Evolutionary conservation across 2,888 invertebrate genomes (phyloP), one percentile per base, ranked within the genome.

Genomic region (Exocentrus adspersus): DNA sequence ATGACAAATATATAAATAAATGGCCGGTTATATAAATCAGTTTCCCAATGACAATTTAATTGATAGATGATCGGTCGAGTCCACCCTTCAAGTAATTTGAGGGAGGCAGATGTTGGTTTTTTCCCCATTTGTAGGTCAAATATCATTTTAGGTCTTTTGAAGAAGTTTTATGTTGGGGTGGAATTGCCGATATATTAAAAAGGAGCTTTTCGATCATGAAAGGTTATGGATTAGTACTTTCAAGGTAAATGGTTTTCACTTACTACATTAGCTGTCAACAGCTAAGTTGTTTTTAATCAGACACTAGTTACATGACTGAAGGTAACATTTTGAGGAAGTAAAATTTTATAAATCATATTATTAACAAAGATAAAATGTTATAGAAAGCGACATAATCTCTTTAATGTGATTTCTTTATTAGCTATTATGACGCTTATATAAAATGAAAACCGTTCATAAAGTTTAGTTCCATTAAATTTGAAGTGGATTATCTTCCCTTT

Each of bases 21-120:
- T 30, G 30, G 2, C 30, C 5, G 12, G n/a, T 4, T 5, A 32
- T 17, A 61, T 61, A 61, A 61, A 61, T 54, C 54, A 45, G 37
- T 48, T 50, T 20, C 17, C 37, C 46, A 50, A 45, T 46, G 61
- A 54, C 61, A 54, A 61, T 61, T 61, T 54, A 61, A 61, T 61
- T 61, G 61, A 61, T 54, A 53, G 46, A 61, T 61, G 53, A 52
- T 52, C 52, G 41, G 46, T 32, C 45, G 46, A 32, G 43, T 24
- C 54, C 32, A 32, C 32, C 24, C 32, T 61, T 53, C 19, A 45
- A 53, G 30, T 54, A 52, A 61, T 61, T 54, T 54, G 32, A 42
- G 53, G 30, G 32, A 32, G 45, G 28, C 53, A 32, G 28, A 41
- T 51, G 28, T 51, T 32, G 46, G n/a, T n/a, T 43, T 52, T 51